Base-by-base conservation (phyloP, 2,797 vertebrate species). In the Acrocephalus scirpaceus region DNA sequence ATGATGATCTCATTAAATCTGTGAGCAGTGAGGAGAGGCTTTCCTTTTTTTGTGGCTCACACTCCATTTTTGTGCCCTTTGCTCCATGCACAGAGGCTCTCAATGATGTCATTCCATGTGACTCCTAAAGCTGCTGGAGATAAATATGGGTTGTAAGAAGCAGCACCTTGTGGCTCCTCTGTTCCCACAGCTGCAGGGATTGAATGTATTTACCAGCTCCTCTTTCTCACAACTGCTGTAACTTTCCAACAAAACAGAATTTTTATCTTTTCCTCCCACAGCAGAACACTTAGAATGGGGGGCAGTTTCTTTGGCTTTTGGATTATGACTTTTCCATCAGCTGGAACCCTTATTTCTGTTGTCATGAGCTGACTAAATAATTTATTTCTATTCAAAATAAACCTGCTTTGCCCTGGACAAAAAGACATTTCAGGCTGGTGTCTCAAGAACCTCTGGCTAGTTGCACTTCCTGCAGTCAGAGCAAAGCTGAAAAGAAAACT, bases 21-120 rank as follows among this genome's bases (percentile, higher is more conserved):
- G 0, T 23, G 3, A 16, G 9, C 56, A 74, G 25, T 2, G 21
- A 40, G n/a, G 84, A 88, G 62, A 60, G 14, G 54, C 10, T 72
- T 38, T 38, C 38, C 38, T 38, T 74, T 42, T 7, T 23, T 18
- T 73, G n/a, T 36, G 60, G 58, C 48, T 79, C 53, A 1, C 44
- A 34, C 20, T 48, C 29, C 34, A 10, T 1, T 3, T 56, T 18
- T n/a, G 42, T 2, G 15, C n/a, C 3, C 64, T 47, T 44, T 18
- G 54, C 73, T 81, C 48, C 8, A 1, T 10, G 11, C 20, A 29
- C n/a, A 45, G 40, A 48, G n/a, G 47, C 44, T 91, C 77, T 51
- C 66, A 72, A 0, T n/a, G 34, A 4, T 20, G 8, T 2, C 3
- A 53, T 32, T 83, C 56, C 20, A 4, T 0, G 2, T 9, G 40